Evolutionary conservation across 2,888 invertebrate species (phyloP), one percentile per base, ranked within the genome.

Genomic region (Smittia sp.): DNA sequence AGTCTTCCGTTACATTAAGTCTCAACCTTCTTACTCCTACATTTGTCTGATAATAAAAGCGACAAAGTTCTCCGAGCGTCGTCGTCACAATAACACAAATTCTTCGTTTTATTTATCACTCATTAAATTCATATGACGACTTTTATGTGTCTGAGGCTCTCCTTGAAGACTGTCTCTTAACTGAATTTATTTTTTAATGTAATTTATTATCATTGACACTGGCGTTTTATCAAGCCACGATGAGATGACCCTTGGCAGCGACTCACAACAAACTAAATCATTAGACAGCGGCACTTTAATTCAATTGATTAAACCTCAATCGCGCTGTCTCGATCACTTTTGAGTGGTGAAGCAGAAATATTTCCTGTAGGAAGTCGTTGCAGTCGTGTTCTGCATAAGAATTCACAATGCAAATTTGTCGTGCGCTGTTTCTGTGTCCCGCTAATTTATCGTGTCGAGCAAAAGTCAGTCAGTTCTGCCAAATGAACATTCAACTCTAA

Each of bases 161-260:
- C n/a, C n/a, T 63, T 25, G 27, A 20, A 18, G 20, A 13, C 15
- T 63, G 6, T n/a, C 27, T 63, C 63, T 22, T n/a, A 63, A 63
- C 13, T 63, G 25, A 63, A 63, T 63, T 63, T 63, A 63, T 27
- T 58, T 32, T 15, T 63, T 63, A 63, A 63, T 27, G 63, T 63
- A 63, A 63, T 63, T 63, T 63, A 63, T 63, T 63, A 63, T 63
- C 63, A 63, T 63, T 63, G 63, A 63, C 63, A 63, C 63, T 63
- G 15, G 11, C n/a, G 13, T 25, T 25, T 63, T 63, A 63, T 63
- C 63, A 63, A 20, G 58, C 11, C 18, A 58, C 18, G 46, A 46
- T n/a, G 11, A 32, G 32, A 6, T 46, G 46, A 46, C 46, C 46
- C 46, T 46, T 46, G 46, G 13, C 6, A 15, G n/a, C 11, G 46